These are phyloP conservation scores for Antigone vipio DNA, from an alignment of 2,113 vertebrate genomes.

Conservation along the genomic window DNA sequence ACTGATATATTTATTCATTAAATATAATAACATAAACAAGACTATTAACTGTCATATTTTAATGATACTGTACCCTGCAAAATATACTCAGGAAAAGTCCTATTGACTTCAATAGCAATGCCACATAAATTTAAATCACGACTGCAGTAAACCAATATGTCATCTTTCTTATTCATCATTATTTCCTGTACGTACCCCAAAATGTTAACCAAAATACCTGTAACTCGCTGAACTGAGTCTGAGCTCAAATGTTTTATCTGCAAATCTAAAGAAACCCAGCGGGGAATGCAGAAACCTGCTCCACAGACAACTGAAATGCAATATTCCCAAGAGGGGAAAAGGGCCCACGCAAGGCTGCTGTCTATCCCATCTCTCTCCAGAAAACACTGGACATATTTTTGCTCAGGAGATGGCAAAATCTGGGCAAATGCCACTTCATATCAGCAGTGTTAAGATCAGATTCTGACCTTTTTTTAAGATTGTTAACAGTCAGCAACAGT, in stretches of 20 bases:
- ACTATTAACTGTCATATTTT: conserved; percentile 65
- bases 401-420: conserved; percentile 28
- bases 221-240: background rate
- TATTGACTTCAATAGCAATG: conserved; percentile 32
- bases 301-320: background rate
- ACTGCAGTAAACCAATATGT: background rate
- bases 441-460: conserved; percentile 31
- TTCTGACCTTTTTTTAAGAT: conserved; percentile 37
- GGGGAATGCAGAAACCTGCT: conserved; percentile 9
- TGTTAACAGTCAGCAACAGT: conserved; percentile 30
- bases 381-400: conserved; percentile 44
- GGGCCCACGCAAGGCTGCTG: background rate
- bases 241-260: background rate
- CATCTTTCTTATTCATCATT: background rate
- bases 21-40: conserved; percentile 69
- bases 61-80: conserved; percentile 48
- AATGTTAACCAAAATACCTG: background rate
- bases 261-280: background rate
- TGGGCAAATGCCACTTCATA: conserved; percentile 44
- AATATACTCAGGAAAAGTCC: conserved; percentile 24
- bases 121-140: conserved; percentile 26
- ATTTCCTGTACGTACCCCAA: background rate
- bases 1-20: conserved; percentile 69
- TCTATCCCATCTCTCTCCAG: background rate
- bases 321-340: background rate